Evolutionary conservation across 1,140 invertebrate species (phyloP).

Genomic region (Mamestra configurata): DNA sequence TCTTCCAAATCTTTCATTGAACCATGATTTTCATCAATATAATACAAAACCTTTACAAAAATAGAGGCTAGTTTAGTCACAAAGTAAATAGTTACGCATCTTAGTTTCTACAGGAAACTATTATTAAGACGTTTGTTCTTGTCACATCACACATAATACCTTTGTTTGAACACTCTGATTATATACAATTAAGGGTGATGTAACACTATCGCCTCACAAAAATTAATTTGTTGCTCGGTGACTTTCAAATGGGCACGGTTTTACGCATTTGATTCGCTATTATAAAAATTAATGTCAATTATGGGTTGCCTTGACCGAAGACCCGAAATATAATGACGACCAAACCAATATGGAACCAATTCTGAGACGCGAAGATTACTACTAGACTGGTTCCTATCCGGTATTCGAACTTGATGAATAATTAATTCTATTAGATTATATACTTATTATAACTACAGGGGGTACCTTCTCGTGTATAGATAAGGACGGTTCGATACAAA

Average conservation of each 20-base stretch:
- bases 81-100: constrained; percentile 63
- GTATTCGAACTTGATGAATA: constrained; percentile 57
- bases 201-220: constrained; percentile 65
- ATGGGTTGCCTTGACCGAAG: constrained; percentile 56
- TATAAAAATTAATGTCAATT: constrained; percentile 42
- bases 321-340: constrained; percentile 55
- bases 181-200: constrained; percentile 71
- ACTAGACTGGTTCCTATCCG: constrained; percentile 59
- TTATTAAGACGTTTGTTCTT: constrained; percentile 68
- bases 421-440: constrained; percentile 63
- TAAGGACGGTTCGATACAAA: constrained; percentile 49
- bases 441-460: constrained; percentile 58
- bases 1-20: background rate
- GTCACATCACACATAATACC: constrained; percentile 69
- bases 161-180: constrained; percentile 73
- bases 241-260: constrained; percentile 49
- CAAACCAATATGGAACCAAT: constrained; percentile 51
- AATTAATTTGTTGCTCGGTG: constrained; percentile 62
- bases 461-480: constrained; percentile 28
- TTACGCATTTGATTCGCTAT: constrained; percentile 39
- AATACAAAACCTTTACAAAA: background rate
- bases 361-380: constrained; percentile 53
- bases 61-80: constrained; percentile 54
- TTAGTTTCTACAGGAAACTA: constrained; percentile 59
- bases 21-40: background rate